Percentiles rank a stretch among this genome's conserved stretches.
phyloP scores from a whole-genome alignment of 2,113 vertebrate species.

The Plecturocebus donacophilus region DNA sequence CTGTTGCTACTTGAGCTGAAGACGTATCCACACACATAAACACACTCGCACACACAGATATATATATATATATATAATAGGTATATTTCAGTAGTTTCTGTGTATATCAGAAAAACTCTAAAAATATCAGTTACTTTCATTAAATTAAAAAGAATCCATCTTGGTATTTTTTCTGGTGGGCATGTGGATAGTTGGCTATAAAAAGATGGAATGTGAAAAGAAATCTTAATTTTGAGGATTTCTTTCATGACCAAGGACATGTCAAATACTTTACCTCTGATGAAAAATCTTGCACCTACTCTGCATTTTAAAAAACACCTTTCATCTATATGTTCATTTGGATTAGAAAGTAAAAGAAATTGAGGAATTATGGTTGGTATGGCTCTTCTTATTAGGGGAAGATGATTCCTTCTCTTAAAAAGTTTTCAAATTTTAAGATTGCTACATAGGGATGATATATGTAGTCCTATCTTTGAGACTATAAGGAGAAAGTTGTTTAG shows the following conservation, averaged over 20 bases:
- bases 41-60: neutral
- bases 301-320: neutral
- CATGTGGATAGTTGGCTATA: neutral
- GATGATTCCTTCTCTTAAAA: constrained; percentile 55
- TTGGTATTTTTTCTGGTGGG: neutral
- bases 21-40: neutral
- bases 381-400: constrained; percentile 58
- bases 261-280: neutral
- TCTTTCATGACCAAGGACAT: neutral
- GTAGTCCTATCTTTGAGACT: constrained; percentile 37
- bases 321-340: neutral
- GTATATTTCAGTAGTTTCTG: neutral
- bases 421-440: constrained; percentile 63
- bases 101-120: neutral
- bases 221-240: constrained; percentile 33
- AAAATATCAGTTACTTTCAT: constrained; percentile 7
- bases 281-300: neutral
- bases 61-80: neutral
- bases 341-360: constrained; percentile 56
- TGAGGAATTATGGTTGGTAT: constrained; percentile 61
- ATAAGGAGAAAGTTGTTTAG: neutral
- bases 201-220: constrained; percentile 10
- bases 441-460: constrained; percentile 63
- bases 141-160: neutral
- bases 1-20: constrained; percentile 87